Base-by-base conservation (phyloP, 2,113 vertebrate genomes). In the Amphiprion percula region DNA sequence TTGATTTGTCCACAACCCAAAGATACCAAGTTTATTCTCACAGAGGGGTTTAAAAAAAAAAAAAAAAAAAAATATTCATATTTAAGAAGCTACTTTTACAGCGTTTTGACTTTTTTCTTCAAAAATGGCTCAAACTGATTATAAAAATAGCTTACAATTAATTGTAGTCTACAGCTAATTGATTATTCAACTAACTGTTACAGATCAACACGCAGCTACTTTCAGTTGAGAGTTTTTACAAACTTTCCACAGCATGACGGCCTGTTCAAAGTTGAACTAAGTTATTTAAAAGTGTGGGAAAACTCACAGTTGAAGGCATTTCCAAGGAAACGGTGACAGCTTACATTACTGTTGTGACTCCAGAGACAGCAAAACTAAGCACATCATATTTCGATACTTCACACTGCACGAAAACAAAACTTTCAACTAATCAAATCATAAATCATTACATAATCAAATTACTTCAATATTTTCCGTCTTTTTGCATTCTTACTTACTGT, bases 361-460 rank as follows among this genome's bases (percentile, higher is more conserved):
- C 24, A 39, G 4, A 52, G 46, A 62, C 28, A 26, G 58, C 7
- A 73, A 73, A 26, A 39, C 7, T n/a, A 37, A 62, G 16, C 28
- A 23, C 30, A 52, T 41, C 33, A 28, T 4, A 50, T n/a, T 5
- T n/a, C 14, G 7, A 21, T 21, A 7, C 10, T 19, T 21, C 16
- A 52, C 10, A 5, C 21, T 26, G 4, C 14, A 2, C 10, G 15
- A 26, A 24, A 55, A 55, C 53, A 24, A n/a, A n/a, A 19, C 11
- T 24, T 55, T 52, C 1, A 56, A 53, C 30, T 71, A 9, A 50
- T 56, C 16, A 19, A 55, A 77, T 61, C 53, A 39, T 69, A 49
- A 58, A 19, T 41, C 24, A 10, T 5, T 14, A 24, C 15, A 12
- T 24, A 23, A 55, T 24, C 11, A 55, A 55, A 55, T 55, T 56